A percentile compares a stretch with the other conserved stretches of the same genome.
Conservation (phyloP, 2,888 invertebrate species). For the Epirrhoe tristata region DNA sequence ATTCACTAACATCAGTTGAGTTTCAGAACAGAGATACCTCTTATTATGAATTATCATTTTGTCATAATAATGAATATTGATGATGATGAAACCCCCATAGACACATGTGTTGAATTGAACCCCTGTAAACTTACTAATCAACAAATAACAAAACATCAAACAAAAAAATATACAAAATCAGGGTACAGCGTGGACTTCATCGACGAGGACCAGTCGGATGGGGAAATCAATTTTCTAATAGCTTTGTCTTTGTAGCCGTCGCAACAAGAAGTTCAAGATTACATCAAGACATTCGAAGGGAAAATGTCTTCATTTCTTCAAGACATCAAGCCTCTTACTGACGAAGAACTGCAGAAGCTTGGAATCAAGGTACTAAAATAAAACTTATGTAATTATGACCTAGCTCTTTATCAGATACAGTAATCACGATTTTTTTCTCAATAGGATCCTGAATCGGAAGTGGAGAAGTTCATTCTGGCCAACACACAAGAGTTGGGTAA, state of each 20-base stretch:
- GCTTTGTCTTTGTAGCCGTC: constrained; percentile 79
- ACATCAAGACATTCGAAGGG: constrained; percentile 92
- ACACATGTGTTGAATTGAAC: neutral
- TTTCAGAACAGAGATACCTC: too few relatives aligned
- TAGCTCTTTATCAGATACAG: neutral
- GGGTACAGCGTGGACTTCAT: constrained; percentile 17
- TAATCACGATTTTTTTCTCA: constrained; percentile 4
- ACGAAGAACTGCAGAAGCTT: constrained; percentile 92
- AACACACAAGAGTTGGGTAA: constrained; percentile 98
- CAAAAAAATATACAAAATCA: neutral
- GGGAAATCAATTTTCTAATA: constrained; percentile 32
- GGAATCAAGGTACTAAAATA: constrained; percentile 88
- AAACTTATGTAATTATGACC: neutral
- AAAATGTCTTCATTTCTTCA: constrained; percentile 96
- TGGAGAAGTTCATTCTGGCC: constrained; percentile 97
- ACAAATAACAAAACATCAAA: neutral
- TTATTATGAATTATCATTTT: neutral
- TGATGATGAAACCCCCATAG: neutral
- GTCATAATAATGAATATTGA: neutral
- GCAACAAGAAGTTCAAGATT: constrained; percentile 90
- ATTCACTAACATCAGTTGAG: neutral
- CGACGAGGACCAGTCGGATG: constrained; percentile 46
- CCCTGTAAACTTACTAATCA: neutral
- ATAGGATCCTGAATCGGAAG: constrained; percentile 88
- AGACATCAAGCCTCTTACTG: constrained; percentile 89